Evolutionary conservation across 2,797 vertebrate genomes (phyloP), one percentile per base, ranked within the genome.

Genomic region (Agapornis canus): DNA sequence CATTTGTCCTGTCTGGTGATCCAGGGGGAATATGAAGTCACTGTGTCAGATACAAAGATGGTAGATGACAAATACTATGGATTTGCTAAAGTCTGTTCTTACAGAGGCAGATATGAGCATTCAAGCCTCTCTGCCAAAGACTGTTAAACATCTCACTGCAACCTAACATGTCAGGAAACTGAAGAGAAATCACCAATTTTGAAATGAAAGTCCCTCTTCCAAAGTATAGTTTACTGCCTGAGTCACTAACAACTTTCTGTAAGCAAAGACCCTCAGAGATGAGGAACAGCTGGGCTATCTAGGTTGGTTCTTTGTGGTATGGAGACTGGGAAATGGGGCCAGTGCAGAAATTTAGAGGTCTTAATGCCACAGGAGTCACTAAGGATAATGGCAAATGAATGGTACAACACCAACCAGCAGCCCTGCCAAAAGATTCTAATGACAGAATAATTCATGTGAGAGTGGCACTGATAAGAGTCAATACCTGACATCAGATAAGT

Each of bases 191-290:
- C 13, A 64, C 40, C 72, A 59, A 60, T 64, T 35, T 49, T 70
- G 47, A 77, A 81, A 72, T 37, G 9, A 49, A 52, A 26, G 6
- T 49, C 15, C 4, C 9, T 75, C 71, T 91, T 51, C 37, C n/a
- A 77, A 66, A 49, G 27, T 48, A 26, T 3, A 26, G 6, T 35
- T 78, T 70, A 23, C 11, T 69, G 35, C 47, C 32, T 22, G 20
- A 25, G 11, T 45, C 60, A 43, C 19, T 64, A 32, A 57, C 2
- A 2, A 35, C 9, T 70, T 9, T 3, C 9, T 56, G 12, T 48
- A 23, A 1, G 2, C 40, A 69, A 69, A 83, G 40, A 64, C 14
- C 6, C 11, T 0, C 0, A 64, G n/a, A 31, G 21, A 20, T 42
- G 35, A 85, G 37, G 43, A 69, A 35, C 19, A 82, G 45, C 57